A percentile compares a stretch with the other conserved stretches of the same genome.
These are phyloP conservation scores for Micromesistius poutassou DNA, from an alignment of 2,797 vertebrate species.

Conservation along the genomic window DNA sequence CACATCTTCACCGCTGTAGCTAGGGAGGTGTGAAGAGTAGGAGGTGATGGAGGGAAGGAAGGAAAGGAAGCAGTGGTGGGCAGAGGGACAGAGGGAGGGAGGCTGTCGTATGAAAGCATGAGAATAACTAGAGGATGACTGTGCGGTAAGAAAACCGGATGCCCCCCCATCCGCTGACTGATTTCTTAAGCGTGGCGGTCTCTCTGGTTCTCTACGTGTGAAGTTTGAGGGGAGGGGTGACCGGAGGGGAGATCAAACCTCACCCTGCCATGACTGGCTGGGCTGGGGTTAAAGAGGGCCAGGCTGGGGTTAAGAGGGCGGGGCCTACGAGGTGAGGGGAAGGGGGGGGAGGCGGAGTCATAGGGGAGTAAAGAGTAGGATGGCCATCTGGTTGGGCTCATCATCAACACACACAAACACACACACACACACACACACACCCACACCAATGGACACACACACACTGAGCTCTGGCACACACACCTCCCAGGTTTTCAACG, in stretches of 20 bases:
- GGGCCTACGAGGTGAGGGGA: slow-evolving; percentile 36
- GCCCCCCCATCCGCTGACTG: slow-evolving; percentile 36
- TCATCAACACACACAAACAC: slow-evolving; percentile 44
- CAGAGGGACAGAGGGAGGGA: no score
- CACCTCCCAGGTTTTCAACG: slow-evolving; percentile 47
- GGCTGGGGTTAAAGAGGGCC: slow-evolving; percentile 55
- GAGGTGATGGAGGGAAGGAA: not conserved
- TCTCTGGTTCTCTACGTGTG: slow-evolving; percentile 54
- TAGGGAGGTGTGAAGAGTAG: not conserved
- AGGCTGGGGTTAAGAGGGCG: slow-evolving; percentile 50
- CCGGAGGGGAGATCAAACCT: slow-evolving; percentile 38
- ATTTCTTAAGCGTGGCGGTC: slow-evolving; percentile 40
- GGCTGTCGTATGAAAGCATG: not conserved
- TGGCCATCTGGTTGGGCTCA: slow-evolving; percentile 74
- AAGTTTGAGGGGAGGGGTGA: slow-evolving; percentile 49
- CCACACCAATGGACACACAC: slow-evolving; percentile 24
- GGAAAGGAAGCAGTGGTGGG: slow-evolving; percentile 10
- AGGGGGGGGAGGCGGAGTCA: slow-evolving; percentile 49
- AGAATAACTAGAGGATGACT: slow-evolving; percentile 20
- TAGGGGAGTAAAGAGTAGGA: slow-evolving; percentile 58
- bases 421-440: slow-evolving; percentile 55
- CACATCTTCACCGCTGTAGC: not conserved
- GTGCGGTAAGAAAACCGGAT: slow-evolving; percentile 45
- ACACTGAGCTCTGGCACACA: slow-evolving; percentile 26
- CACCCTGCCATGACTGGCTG: slow-evolving; percentile 61